phyloP scores from a whole-genome alignment of 2,113 vertebrate species.

The Takifugu flavidus region DNA sequence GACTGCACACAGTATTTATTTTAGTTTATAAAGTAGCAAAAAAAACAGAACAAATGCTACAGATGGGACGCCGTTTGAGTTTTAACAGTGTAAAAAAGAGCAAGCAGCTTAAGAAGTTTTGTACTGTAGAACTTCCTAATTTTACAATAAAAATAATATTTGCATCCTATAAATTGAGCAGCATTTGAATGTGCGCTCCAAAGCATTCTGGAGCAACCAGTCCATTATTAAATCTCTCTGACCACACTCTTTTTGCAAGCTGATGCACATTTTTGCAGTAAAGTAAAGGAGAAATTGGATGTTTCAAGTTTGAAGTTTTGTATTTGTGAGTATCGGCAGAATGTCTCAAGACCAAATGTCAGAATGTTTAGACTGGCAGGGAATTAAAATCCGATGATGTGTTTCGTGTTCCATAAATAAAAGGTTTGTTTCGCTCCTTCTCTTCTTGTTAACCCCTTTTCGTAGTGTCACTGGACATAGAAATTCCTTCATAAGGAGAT shows the following conservation, averaged over 20 bases:
- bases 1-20: neutral
- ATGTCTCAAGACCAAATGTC: too few relatives aligned
- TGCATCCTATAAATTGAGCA: too few relatives aligned
- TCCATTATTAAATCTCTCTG: too few relatives aligned
- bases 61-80: neutral
- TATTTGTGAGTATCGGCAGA: too few relatives aligned
- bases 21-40: neutral
- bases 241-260: neutral
- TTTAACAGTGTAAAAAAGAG: neutral
- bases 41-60: neutral
- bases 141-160: too few relatives aligned
- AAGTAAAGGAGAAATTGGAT: neutral
- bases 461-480: constrained; percentile 12
- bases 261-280: neutral
- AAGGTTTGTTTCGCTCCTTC: neutral
- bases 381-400: neutral
- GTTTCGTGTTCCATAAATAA: neutral
- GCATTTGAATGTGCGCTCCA: too few relatives aligned
- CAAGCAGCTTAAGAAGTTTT: too few relatives aligned
- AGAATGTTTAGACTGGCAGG: neutral
- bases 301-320: neutral
- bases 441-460: neutral
- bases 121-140: too few relatives aligned
- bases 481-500: constrained; percentile 19
- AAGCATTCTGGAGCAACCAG: too few relatives aligned